Percentiles rank a stretch among this genome's conserved stretches.
Conservation (phyloP, 2,797 vertebrate genomes). For the Lateolabrax maculatus region DNA sequence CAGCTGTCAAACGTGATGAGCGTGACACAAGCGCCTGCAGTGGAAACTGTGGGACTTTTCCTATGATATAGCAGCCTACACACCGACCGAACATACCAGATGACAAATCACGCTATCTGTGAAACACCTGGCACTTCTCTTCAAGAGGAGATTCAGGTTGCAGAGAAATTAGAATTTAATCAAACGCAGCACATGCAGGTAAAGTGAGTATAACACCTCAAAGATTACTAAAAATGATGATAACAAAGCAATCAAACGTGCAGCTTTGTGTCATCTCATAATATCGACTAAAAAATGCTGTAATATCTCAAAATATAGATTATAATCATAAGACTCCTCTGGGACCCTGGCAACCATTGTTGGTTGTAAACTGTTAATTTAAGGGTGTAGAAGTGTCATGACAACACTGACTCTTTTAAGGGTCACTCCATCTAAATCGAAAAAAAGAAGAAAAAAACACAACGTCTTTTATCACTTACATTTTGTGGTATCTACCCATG, state of each 20-base stretch:
- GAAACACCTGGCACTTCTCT: conserved; percentile 71
- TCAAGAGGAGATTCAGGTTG: conserved; percentile 49
- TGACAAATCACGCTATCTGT: conserved; percentile 72
- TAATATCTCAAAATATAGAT: not conserved
- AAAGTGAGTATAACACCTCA: conserved; percentile 27
- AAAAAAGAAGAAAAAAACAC: not conserved
- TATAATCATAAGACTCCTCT: not conserved
- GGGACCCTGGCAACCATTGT: not conserved
- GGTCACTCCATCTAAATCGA: conserved; percentile 25
- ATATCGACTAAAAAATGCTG: not conserved
- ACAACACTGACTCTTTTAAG: conserved; percentile 20
- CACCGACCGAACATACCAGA: conserved; percentile 58
- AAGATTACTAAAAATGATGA: conserved; percentile 23
- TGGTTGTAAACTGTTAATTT: not conserved
- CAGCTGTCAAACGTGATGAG: conserved; percentile 84
- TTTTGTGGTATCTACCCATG: conserved; percentile 6
- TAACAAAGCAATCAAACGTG: conserved; percentile 28
- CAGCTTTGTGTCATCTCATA: conserved; percentile 32
- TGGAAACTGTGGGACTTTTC: conserved; percentile 69
- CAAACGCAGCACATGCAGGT: conserved; percentile 43
- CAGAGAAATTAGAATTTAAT: conserved; percentile 54
- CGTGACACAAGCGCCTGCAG: conserved; percentile 79
- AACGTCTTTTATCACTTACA: not conserved
- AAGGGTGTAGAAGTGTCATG: not conserved
- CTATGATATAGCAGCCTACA: conserved; percentile 72